Conservation (phyloP, 2,113 vertebrate species). For the Anguilla japonica region DNA sequence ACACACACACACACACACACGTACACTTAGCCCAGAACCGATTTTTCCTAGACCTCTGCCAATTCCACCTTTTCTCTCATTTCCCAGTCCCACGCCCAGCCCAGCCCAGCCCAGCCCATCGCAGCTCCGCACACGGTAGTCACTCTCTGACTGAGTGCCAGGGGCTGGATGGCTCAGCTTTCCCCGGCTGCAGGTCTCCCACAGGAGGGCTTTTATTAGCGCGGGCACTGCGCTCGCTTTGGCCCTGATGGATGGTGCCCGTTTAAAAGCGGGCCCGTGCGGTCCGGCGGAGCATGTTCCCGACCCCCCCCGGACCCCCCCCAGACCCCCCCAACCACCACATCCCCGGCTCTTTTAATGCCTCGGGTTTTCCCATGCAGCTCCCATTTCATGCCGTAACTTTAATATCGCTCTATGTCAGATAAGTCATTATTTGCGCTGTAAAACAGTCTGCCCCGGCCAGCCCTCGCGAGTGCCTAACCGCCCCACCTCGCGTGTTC, state of each 20-base stretch:
- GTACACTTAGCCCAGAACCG: no score
- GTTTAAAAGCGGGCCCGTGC: neutral
- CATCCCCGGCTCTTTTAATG: neutral
- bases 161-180: neutral
- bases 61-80: neutral
- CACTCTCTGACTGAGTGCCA: neutral
- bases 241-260: conserved; percentile 9
- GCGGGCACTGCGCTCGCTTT: neutral
- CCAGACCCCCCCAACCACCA: no score
- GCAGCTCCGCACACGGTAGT: neutral
- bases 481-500: neutral
- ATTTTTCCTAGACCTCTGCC: no score
- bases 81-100: neutral
- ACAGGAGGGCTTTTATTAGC: neutral
- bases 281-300: neutral
- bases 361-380: conserved; percentile 12
- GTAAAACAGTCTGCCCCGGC: neutral
- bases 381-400: conserved; percentile 7
- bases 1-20: no score
- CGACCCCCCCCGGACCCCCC: neutral
- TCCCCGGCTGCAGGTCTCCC: neutral
- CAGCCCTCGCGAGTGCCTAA: neutral
- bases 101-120: no score
- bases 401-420: conserved; percentile 2
- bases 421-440: neutral